Evolutionary conservation across 2,113 vertebrate species (phyloP), one percentile per base, ranked within the genome.

Genomic region (Alethe castanea): DNA sequence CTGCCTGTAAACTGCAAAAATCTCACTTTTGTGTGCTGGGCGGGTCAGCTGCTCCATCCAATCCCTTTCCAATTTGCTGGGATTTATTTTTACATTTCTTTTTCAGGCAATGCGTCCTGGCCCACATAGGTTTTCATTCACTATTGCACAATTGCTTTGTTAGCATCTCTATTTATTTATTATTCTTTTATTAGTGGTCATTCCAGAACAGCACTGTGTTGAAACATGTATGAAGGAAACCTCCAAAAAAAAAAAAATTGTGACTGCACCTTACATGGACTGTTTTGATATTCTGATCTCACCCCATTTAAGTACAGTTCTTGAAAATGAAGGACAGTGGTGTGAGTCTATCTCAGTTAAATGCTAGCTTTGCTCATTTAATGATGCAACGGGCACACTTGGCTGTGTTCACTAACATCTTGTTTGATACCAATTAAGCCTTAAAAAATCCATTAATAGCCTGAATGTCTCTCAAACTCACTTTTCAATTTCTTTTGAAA

Each of bases 281-380:
- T 94, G 61, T 80, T 95, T 95, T 88, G 88, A 87, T 96, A 96
- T 96, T 97, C 97, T 96, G 89, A 94, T 95, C 95, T 97, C 93
- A 93, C 25, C 26, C 45, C 6, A 1, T 85, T 91, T 84, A 96
- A 96, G 95, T 57, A 96, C 83, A 88, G 81, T 79, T 93, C 91
- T 95, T 92, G 60, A 90, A 92, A 94, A 67, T 54, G 66, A 97
- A 96, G 94, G 87, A 93, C 92, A 92, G 86, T 47, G 42, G 79
- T 91, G 78, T 95, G 95, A 96, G 91, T 81, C 95, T 84, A 95
- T 90, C 94, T 76, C 76, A 50, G 83, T 81, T 89, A 93, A 97
- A 95, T 47, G 91, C 78, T 70, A 66, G 88, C 86, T 96, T 94
- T 95, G 65, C 92, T 95, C 71, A 80, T 96, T 96, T 96, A 94